phyloP scores from a whole-genome alignment of 2,113 vertebrate genomes.

The Symphodus melops region DNA sequence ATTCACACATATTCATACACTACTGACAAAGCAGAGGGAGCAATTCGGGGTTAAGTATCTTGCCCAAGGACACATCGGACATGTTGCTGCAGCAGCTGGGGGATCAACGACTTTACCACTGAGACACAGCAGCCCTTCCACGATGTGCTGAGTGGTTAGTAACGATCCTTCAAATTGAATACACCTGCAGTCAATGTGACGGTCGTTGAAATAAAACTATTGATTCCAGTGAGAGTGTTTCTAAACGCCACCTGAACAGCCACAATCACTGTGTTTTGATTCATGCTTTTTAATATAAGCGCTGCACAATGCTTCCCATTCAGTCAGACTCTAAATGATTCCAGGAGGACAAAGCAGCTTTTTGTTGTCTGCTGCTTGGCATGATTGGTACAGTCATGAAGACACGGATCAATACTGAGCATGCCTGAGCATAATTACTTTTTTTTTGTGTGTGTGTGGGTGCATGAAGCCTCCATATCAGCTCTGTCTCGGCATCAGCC shows the following conservation, averaged over 20 bases:
- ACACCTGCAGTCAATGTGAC: not conserved
- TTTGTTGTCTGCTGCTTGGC: conserved; percentile 21
- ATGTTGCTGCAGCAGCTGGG: too few species aligned
- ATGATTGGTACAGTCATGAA: conserved; percentile 23
- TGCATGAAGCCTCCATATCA: conserved; percentile 17
- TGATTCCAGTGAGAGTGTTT: conserved; percentile 26
- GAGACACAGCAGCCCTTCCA: too few species aligned
- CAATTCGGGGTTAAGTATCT: too few species aligned
- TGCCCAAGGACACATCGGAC: too few species aligned
- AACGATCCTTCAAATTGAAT: conserved; percentile 12
- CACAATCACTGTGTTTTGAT: conserved; percentile 13
- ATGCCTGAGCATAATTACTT: conserved; percentile 31
- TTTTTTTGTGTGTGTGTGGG: conserved; percentile 7
- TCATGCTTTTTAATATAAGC: conserved; percentile 1
- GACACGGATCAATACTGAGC: conserved; percentile 54
- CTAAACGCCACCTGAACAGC: conserved; percentile 14
- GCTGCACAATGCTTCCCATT: conserved; percentile 10
- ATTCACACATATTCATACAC: too few species aligned
- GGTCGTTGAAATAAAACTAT: not conserved
- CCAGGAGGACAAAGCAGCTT: conserved; percentile 1
- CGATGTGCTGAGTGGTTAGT: not conserved
- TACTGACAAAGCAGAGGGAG: too few species aligned
- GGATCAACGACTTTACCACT: too few species aligned
- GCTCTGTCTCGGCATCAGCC: conserved; percentile 8
- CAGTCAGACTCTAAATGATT: conserved; percentile 23